Evolutionary conservation across 2,888 invertebrate genomes (phyloP).

Genomic region (Hyposoter dolosus): DNA sequence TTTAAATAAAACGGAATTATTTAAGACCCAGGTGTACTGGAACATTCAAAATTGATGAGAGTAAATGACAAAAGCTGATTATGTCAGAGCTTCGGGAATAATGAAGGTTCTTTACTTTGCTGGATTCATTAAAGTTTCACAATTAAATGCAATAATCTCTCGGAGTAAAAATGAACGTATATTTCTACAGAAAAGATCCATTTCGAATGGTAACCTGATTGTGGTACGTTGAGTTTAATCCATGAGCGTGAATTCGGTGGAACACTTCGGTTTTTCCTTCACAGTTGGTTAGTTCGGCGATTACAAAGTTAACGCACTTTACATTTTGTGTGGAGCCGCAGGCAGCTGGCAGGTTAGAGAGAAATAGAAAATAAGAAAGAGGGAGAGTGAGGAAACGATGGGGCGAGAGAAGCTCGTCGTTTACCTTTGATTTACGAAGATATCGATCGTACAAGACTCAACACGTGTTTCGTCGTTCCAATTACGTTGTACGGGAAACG

Average conservation of each 20-base stretch:
- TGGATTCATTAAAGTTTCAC: background rate
- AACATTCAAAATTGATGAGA: background rate
- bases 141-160: background rate
- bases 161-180: background rate
- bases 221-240: background rate
- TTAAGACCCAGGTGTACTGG: background rate
- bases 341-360: background rate
- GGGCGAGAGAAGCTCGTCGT: constrained; percentile 35
- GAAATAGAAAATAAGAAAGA: background rate
- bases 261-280: constrained; percentile 9
- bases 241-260: background rate
- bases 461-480: constrained; percentile 69
- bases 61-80: background rate
- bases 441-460: constrained; percentile 66
- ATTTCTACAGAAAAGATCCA: background rate
- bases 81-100: background rate
- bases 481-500: constrained; percentile 71
- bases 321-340: constrained; percentile 20
- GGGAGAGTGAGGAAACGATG: constrained; percentile 9
- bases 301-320: constrained; percentile 10
- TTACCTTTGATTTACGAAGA: constrained; percentile 66
- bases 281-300: constrained; percentile 1
- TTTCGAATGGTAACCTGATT: background rate
- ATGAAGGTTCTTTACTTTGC: background rate
- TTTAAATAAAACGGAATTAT: background rate